Evolutionary conservation across 2,113 vertebrate species (phyloP), one percentile per base, ranked within the genome.

Genomic region (Urocynchramus pylzowi): DNA sequence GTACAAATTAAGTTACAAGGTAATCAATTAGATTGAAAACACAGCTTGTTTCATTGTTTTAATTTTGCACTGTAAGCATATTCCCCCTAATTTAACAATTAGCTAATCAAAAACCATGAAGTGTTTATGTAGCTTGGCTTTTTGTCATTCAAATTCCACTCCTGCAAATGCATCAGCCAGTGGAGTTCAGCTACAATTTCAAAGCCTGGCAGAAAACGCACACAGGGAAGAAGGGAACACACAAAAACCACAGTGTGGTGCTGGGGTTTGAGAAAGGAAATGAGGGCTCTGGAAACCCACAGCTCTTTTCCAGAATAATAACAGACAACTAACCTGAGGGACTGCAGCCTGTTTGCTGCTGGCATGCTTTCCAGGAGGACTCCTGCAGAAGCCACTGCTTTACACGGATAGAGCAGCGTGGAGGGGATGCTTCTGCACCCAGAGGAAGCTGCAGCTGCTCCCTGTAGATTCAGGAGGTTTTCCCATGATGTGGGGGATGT

Each of bases 1-100:
- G 95, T 76, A 96, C 88, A 95, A 97, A 97, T 96, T 94, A 92
- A 93, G 94, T 92, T 97, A 97, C 71, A 91, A 96, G 71, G 93
- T 96, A 96, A 97, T 97, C 90, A 94, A 95, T 89, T 89, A 93
- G 87, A 94, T 63, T 88, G 78, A 86, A 96, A 95, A 61, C 54
- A 83, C 91, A 93, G 85, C 94, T 96, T 94, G 95, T 91, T 93
- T 87, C 95, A 95, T 95, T 96, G 96, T 95, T 95, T 95, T 57
- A 87, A 89, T 95, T 96, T 90, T 90, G 78, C 80, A 84, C 74
- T 65, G 54, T 90, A 94, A 96, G 93, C 91, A 95, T 90, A 95
- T 92, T 70, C 74, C 71, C 71, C 45, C 53, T 84, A 87, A 96
- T 93, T 92, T 89, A 95, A 96, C 89, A 93, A 96, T 88, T 90